Conservation (phyloP, 2,113 vertebrate genomes). For the Rallus limicola region DNA sequence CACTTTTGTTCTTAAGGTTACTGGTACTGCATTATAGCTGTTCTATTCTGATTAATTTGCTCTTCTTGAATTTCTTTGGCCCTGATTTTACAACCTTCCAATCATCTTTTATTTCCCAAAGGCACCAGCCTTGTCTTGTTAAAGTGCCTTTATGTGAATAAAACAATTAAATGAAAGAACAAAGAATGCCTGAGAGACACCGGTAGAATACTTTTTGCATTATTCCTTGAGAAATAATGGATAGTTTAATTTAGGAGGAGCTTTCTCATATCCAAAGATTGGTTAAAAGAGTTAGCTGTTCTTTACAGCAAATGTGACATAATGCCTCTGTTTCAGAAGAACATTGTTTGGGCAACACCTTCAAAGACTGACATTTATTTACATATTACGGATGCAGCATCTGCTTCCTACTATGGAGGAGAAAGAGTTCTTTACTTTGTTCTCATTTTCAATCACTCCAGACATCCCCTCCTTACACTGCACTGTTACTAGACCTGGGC, state of each 20-base stretch:
- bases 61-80: not conserved
- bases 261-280: not conserved
- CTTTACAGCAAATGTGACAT: not conserved
- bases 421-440: not conserved
- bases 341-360: not conserved
- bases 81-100: not conserved
- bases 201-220: not conserved
- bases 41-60: not conserved
- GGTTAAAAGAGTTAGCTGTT: not conserved
- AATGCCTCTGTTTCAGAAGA: not conserved
- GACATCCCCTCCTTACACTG: not conserved
- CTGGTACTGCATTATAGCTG: constrained; percentile 43
- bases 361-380: not conserved
- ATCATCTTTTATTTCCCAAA: not conserved
- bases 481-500: not conserved
- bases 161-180: constrained; percentile 29
- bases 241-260: not conserved
- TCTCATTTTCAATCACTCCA: not conserved
- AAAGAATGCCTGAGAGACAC: constrained; percentile 1
- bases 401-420: not conserved
- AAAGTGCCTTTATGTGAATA: constrained; percentile 2
- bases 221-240: not conserved
- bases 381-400: not conserved
- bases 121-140: not conserved
- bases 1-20: constrained; percentile 54